Conservation (phyloP, 2,888 invertebrate genomes). For the Chrysolina oricalcia region DNA sequence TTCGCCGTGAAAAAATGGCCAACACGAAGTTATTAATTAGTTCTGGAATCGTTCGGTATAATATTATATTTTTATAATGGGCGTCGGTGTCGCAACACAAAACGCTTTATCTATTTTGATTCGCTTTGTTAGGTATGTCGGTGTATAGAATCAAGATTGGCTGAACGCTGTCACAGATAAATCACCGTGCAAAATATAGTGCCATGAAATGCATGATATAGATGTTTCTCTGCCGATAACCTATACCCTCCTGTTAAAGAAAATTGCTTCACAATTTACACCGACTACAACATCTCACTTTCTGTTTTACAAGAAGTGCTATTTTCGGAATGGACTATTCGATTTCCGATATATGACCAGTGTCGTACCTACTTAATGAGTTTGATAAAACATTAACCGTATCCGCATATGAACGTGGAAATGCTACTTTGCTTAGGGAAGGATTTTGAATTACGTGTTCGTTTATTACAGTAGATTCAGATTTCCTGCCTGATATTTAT, state of each 20-base stretch:
- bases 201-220: conserved; percentile 58
- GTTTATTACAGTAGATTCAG: too few species aligned
- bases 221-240: conserved; percentile 60
- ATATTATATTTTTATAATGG: conserved; percentile 45
- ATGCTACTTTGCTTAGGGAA: too few species aligned
- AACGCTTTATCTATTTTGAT: conserved; percentile 48
- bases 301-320: conserved; percentile 25
- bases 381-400: not conserved
- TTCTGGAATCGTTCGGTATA: conserved; percentile 45
- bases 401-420: too few species aligned
- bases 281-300: conserved; percentile 32
- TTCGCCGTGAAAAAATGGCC: conserved; percentile 31
- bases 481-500: too few species aligned
- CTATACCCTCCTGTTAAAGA: conserved; percentile 59
- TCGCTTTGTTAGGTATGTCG: conserved; percentile 53
- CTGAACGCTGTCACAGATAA: conserved; percentile 57
- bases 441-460: too few species aligned
- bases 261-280: conserved; percentile 62
- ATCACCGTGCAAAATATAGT: conserved; percentile 55
- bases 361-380: not conserved
- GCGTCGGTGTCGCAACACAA: conserved; percentile 47
- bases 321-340: conserved; percentile 32
- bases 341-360: conserved; percentile 24
- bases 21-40: conserved; percentile 48
- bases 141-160: conserved; percentile 53